Evolutionary conservation across 2,888 invertebrate species (phyloP).

Genomic region (Cantharis rustica): DNA sequence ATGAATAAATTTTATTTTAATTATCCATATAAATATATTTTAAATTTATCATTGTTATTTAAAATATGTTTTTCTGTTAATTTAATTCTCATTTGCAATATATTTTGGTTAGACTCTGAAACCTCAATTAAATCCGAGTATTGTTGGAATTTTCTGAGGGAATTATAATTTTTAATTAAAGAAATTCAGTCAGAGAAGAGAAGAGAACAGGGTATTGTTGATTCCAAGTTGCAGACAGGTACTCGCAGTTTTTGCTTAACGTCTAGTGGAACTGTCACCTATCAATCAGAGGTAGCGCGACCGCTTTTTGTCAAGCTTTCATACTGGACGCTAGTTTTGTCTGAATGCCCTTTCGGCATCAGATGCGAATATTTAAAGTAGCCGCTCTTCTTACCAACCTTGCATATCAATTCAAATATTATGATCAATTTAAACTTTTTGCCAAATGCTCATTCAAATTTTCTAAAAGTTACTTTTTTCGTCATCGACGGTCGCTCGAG

Average conservation of each 20-base stretch:
- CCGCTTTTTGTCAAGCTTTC: conserved; percentile 58
- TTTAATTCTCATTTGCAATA: background rate
- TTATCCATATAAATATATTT: background rate
- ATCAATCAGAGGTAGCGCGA: conserved; percentile 57
- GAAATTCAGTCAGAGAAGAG: conserved; percentile 11
- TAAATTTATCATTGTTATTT: background rate
- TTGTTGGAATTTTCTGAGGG: conserved; percentile 46
- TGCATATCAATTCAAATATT: conserved; percentile 34
- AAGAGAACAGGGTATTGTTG: conserved; percentile 35
- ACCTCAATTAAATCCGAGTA: conserved; percentile 18
- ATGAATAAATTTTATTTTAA: background rate
- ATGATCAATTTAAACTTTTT: background rate
- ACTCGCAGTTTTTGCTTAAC: conserved; percentile 50
- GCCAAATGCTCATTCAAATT: background rate
- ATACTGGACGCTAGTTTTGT: conserved; percentile 55
- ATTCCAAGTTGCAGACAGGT: conserved; percentile 33
- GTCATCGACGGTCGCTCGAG: background rate
- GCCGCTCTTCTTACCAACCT: conserved; percentile 40
- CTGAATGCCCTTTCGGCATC: conserved; percentile 45
- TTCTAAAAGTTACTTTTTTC: background rate
- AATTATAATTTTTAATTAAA: conserved; percentile 51
- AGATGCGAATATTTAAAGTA: conserved; percentile 55
- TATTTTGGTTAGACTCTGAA: background rate
- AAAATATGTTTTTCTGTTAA: background rate
- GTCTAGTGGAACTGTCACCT: conserved; percentile 57